Evolutionary conservation across 2,888 invertebrate species (phyloP).

Genomic region (Baronia brevicornis): DNA sequence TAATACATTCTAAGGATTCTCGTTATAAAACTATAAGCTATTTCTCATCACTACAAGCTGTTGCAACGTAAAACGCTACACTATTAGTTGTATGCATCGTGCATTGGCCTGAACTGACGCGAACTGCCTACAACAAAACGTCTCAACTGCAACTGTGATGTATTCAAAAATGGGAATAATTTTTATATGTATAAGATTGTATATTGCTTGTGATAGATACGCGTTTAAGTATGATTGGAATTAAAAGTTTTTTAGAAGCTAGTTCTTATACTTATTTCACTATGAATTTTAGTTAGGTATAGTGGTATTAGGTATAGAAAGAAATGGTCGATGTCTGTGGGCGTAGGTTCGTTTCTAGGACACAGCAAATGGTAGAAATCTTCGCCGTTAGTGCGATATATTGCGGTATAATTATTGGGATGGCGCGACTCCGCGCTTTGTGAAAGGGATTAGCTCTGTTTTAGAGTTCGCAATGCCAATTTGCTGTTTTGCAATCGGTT

Average conservation of each 20-base stretch:
- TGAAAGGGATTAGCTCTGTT: conserved; percentile 21
- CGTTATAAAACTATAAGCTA: conserved; percentile 16
- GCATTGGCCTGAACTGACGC: conserved; percentile 72
- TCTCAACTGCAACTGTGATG: conserved; percentile 23
- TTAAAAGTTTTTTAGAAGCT: conserved; percentile 58
- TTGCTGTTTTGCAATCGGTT: conserved; percentile 12
- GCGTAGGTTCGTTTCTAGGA: conserved; percentile 68
- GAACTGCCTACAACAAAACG: conserved; percentile 31
- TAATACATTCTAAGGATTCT: conserved; percentile 24
- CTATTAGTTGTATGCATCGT: conserved; percentile 75
- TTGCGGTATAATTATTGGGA: conserved; percentile 35
- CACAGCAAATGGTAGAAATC: conserved; percentile 66
- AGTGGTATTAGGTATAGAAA: conserved; percentile 64
- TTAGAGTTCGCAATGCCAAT: conserved; percentile 8
- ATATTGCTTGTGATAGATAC: not conserved
- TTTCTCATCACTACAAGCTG: conserved; percentile 26
- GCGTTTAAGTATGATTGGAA: conserved; percentile 7
- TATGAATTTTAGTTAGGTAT: conserved; percentile 74
- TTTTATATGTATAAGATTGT: not conserved
- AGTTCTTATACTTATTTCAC: conserved; percentile 71
- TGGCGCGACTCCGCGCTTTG: conserved; percentile 18
- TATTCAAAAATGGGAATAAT: conserved; percentile 24
- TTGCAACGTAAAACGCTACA: conserved; percentile 45
- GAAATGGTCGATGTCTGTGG: conserved; percentile 63
- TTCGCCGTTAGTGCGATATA: conserved; percentile 41